phyloP scores from a whole-genome alignment of 2,888 invertebrate genomes.

The Dryocosmus kuriphilus region DNA sequence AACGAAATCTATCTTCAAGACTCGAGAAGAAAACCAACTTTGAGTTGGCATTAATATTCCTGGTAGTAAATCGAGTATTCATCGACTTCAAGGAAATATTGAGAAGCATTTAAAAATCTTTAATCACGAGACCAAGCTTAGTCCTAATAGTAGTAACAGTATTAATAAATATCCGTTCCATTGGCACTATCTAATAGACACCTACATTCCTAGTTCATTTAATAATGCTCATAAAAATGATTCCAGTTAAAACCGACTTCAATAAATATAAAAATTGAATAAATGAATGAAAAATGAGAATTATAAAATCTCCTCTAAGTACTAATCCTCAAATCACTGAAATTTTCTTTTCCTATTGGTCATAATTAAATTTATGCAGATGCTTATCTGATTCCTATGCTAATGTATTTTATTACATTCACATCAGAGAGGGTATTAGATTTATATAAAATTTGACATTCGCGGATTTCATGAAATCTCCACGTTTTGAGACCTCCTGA shows the following conservation, averaged over 20 bases:
- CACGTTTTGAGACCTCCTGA: too few relatives aligned
- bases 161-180: not conserved
- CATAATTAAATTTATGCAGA: not conserved
- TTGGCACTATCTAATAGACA: not conserved
- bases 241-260: not conserved
- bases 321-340: not conserved
- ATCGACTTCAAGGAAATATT: slow-evolving; percentile 4
- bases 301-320: not conserved
- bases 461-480: too few relatives aligned
- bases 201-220: not conserved
- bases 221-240: not conserved
- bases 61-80: not conserved
- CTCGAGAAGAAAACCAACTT: not conserved
- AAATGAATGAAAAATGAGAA: not conserved
- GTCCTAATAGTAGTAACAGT: not conserved
- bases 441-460: too few relatives aligned
- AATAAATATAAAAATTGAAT: not conserved
- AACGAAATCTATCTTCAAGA: not conserved
- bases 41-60: slow-evolving; percentile 5
- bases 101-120: not conserved
- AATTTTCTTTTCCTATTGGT: not conserved
- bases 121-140: not conserved
- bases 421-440: too few relatives aligned
- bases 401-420: too few relatives aligned
- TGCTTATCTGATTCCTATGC: too few relatives aligned